A percentile compares a stretch with the other conserved stretches of the same genome.
Conservation (phyloP, 2,888 invertebrate species). For the Eupeodes latifasciatus region DNA sequence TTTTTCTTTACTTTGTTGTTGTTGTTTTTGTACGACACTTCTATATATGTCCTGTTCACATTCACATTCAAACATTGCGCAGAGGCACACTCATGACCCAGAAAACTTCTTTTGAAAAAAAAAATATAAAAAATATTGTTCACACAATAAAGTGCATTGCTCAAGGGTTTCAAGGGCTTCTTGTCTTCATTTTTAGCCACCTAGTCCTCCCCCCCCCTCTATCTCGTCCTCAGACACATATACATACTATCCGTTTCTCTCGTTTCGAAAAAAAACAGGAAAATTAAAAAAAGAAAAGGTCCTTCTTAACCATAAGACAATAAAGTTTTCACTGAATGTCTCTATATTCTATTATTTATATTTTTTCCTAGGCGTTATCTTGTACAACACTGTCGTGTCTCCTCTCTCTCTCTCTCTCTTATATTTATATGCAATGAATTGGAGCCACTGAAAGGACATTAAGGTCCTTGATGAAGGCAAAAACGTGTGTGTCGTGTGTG, state of each 20-base stretch:
- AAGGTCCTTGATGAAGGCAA: slow-evolving; percentile 72
- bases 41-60: too few relatives aligned
- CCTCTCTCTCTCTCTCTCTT: slow-evolving; percentile 29
- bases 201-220: too few relatives aligned
- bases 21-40: slow-evolving; percentile 13
- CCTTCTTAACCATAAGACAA: slow-evolving; percentile 66
- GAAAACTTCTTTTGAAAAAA: slow-evolving; percentile 73
- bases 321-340: slow-evolving; percentile 63
- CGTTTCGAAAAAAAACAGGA: slow-evolving; percentile 5
- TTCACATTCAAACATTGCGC: background rate
- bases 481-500: slow-evolving; percentile 24
- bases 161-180: slow-evolving; percentile 79
- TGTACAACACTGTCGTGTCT: slow-evolving; percentile 38
- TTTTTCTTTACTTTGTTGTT: background rate
- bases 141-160: slow-evolving; percentile 80
- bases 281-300: slow-evolving; percentile 33
- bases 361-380: slow-evolving; percentile 63
- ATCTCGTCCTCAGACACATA: background rate
- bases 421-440: slow-evolving; percentile 62
- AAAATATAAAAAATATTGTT: slow-evolving; percentile 55
- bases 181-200: background rate
- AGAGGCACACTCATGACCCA: slow-evolving; percentile 69
- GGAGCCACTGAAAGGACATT: slow-evolving; percentile 71
- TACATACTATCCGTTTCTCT: slow-evolving; percentile 2
- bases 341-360: slow-evolving; percentile 70